Evolutionary conservation across 2,888 invertebrate species (phyloP).

Genomic region (Torymus aiolomorphi): DNA sequence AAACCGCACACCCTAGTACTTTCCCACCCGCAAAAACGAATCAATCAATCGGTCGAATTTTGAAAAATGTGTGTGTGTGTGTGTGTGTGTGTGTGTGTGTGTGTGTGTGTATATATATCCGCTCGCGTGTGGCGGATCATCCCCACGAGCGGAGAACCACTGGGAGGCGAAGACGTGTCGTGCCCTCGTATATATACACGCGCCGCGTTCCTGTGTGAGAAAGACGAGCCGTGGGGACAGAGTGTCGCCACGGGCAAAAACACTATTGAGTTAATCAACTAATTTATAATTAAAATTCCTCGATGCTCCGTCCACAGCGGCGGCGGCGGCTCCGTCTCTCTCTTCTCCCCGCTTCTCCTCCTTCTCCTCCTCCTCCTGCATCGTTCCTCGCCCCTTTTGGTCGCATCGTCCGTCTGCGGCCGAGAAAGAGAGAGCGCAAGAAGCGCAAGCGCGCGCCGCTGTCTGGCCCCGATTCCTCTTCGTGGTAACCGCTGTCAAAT

Average conservation of each 20-base stretch:
- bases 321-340: constrained; percentile 58
- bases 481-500: constrained; percentile 73
- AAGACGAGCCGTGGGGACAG: constrained; percentile 54
- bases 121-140: no score
- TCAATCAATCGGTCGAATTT: constrained; percentile 54
- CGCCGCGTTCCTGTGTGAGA: constrained; percentile 59
- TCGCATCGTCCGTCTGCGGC: constrained; percentile 10
- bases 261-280: constrained; percentile 76
- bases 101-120: no score
- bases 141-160: constrained; percentile 25
- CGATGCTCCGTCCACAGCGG: constrained; percentile 62
- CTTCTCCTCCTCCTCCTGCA: constrained; percentile 35
- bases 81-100: background rate
- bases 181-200: background rate
- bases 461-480: constrained; percentile 68
- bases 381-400: constrained; percentile 2
- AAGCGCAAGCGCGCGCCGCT: constrained; percentile 60
- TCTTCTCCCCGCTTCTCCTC: no score
- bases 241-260: constrained; percentile 71
- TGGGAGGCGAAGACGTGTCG: constrained; percentile 26
- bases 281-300: constrained; percentile 77
- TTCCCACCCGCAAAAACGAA: constrained; percentile 46
- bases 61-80: constrained; percentile 12
- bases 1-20: no score
- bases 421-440: constrained; percentile 54